Percentiles rank a stretch among this genome's conserved stretches.
Conservation (phyloP, 2,797 vertebrate genomes). For the Anguilla megastoma region DNA sequence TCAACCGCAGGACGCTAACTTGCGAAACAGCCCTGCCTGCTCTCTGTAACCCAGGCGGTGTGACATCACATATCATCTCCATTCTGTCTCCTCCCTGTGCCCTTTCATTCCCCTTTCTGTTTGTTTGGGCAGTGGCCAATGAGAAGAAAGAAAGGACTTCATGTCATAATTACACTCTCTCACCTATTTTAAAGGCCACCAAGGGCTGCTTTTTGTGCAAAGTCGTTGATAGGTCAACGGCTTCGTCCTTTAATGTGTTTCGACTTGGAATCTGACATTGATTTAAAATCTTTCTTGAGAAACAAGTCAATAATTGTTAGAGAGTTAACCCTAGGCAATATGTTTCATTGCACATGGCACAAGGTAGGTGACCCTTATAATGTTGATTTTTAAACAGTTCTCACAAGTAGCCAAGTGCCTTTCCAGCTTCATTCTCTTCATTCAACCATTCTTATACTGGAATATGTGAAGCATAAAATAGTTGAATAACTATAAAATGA, state of each 20-base stretch:
- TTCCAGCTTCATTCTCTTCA: background rate
- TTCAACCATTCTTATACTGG: background rate
- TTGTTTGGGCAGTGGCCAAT: constrained; percentile 9
- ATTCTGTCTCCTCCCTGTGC: background rate
- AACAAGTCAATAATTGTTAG: background rate
- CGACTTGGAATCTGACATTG: background rate
- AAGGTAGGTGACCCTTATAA: background rate
- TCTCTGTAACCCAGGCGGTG: background rate
- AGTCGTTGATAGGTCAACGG: background rate
- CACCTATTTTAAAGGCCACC: background rate
- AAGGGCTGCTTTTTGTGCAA: background rate
- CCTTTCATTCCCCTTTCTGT: background rate
- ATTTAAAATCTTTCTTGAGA: background rate
- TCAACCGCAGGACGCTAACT: background rate
- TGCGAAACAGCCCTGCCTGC: background rate
- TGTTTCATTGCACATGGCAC: background rate
- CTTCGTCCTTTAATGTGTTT: background rate
- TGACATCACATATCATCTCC: background rate
- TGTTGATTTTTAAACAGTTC: background rate
- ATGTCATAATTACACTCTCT: background rate
- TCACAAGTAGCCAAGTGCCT: background rate
- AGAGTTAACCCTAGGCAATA: background rate
- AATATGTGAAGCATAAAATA: background rate
- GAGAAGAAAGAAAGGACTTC: background rate
- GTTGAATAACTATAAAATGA: background rate